Base-by-base conservation (phyloP, 2,888 invertebrate species). In the Pterobdella sp. region DNA sequence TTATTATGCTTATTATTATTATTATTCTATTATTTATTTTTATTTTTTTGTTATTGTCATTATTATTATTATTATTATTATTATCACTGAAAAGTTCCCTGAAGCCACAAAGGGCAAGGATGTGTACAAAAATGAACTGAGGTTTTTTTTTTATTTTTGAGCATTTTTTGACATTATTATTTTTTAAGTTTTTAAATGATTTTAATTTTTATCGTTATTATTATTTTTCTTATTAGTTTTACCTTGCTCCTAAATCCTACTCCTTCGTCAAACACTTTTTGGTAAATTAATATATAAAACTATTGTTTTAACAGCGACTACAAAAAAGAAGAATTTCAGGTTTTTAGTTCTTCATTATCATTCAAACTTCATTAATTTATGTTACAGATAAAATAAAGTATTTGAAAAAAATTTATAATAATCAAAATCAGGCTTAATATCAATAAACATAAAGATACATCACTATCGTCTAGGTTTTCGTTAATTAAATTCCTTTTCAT, bases 61-160 rank as follows among this genome's bases (percentile, higher is more conserved):
- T n/a, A 73, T 32, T 34, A 67, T 67, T 29, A 14, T 14, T 0
- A 31, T 7, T 56, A 34, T 72, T 1, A 7, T 35, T 14, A 36
- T n/a, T 35, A 72, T 35, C 65, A 4, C 0, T 32, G 14, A 34
- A 10, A 56, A 83, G 82, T 83, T 83, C 78, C 83, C 83, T n/a
- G 82, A 82, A 75, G 80, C 76, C 69, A 82, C 83, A n/a, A 82
- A 80, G 75, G 82, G 82, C 14, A 77, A 81, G 75, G 76, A 80
- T 72, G 56, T 82, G 36, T 82, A 82, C 74, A 73, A 76, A 26
- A 82, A 82, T 79, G 82, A 83, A 72, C 68, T 79, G 22, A 81
- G 80, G 80, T 80, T n/a, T n/a, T n/a, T n/a, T n/a, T n/a, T n/a
- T n/a, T n/a, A n/a, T n/a, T n/a, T n/a, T n/a, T n/a, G n/a, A n/a